Base-by-base conservation (phyloP, 1,140 invertebrate species). In the Penaeus chinensis region DNA sequence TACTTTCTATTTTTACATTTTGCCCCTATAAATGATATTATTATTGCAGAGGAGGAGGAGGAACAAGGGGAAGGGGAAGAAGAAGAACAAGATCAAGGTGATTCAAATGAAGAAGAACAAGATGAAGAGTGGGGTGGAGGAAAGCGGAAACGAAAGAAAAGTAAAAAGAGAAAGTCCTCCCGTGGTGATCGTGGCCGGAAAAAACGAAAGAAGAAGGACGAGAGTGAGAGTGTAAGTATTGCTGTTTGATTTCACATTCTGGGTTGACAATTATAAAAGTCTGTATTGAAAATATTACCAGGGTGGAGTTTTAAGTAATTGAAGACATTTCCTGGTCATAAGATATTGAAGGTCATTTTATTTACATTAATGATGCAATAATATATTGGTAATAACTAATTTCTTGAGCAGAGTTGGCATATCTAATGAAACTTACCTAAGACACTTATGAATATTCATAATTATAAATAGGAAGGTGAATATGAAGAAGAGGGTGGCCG, bases 161-260 rank as follows among this genome's bases (percentile, higher is more conserved):
- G 96, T 10, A 98, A 98, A 92, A 98, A 98, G 92, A 94, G 97
- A 90, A 97, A 97, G 94, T 96, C 95, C 32, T 94, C 95, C 90
- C 95, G 96, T 90, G 96, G 97, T 91, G 96, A 96, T 85, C 96
- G 97, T 91, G 97, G 97, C 91, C 96, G 96, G 60, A 97, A 97
- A 92, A 97, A 97, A 92, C 96, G 96, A 92, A 98, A 98, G 93
- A 97, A 97, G 94, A 96, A 96, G 93, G 90, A 92, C 93, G 97
- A 98, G 90, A 97, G 96, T 93, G 96, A 95, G 90, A 90, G 89
- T 84, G 90, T 90, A 77, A 89, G 86, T 61, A 54, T 22, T 37
- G 80, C n/a, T 84, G 81, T 65, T 2, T 88, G 54, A 24, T 78
- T 88, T 37, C 60, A 82, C 10, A 0, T 37, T 3, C n/a, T 84